Evolutionary conservation across 1,140 invertebrate genomes (phyloP).

Genomic region (Eueides isabella): DNA sequence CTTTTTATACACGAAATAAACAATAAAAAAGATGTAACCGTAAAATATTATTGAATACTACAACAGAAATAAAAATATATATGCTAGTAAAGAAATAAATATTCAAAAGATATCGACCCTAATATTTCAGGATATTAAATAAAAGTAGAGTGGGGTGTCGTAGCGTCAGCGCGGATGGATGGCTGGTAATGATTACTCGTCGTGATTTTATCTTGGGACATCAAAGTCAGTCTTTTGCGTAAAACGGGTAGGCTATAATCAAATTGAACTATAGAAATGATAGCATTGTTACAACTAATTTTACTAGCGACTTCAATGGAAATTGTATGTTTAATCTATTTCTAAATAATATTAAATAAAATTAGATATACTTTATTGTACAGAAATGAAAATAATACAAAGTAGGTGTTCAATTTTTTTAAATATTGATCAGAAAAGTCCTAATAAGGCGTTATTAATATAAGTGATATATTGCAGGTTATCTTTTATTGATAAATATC

Average conservation of each 20-base stretch:
- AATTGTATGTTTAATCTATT: not conserved
- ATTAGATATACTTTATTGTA: not conserved
- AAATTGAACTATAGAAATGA: not conserved
- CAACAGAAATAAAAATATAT: too few species aligned
- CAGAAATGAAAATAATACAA: not conserved
- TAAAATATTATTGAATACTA: too few species aligned
- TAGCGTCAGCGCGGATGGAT: conserved; percentile 17
- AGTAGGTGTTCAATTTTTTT: too few species aligned
- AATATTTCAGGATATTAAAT: conserved; percentile 8
- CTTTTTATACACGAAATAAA: too few species aligned
- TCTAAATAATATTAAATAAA: too few species aligned
- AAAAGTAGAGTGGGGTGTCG: not conserved
- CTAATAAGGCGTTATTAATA: too few species aligned
- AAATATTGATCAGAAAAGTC: too few species aligned
- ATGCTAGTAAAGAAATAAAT: not conserved
- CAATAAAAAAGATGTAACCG: too few species aligned
- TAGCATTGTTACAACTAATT: not conserved
- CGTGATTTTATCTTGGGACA: conserved; percentile 20
- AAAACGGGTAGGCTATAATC: conserved; percentile 8
- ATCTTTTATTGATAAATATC: too few species aligned
- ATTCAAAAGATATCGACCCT: not conserved
- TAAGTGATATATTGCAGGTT: too few species aligned
- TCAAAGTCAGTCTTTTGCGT: conserved; percentile 2
- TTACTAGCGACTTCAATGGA: not conserved
- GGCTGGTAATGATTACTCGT: conserved; percentile 14